These are phyloP conservation scores for Geodia barretti DNA, from an alignment of 37 sponge, comb jelly and placozoan species.

Conservation along the genomic window DNA sequence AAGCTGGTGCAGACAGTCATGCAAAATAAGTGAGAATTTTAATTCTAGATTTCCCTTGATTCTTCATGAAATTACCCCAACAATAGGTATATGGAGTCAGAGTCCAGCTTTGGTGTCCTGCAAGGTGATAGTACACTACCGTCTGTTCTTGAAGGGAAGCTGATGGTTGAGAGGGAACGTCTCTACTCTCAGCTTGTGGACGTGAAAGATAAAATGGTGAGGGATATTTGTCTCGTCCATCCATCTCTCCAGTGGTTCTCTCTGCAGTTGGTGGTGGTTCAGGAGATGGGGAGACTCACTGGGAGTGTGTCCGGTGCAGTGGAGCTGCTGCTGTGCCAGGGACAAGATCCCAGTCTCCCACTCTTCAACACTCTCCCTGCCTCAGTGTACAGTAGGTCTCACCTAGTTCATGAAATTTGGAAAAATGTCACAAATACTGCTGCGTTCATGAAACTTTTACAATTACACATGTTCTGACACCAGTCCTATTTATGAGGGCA, in stretches of 20 bases:
- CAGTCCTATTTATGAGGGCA: too few species aligned
- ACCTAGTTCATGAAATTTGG: too few species aligned
- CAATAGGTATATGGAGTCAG: slow-evolving; percentile 9
- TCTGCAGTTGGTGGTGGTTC: slow-evolving; percentile 14
- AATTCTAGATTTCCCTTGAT: too few species aligned
- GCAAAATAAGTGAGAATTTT: slow-evolving; percentile 22
- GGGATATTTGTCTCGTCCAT: neutral
- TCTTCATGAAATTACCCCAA: too few species aligned
- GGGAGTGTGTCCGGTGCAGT: slow-evolving; percentile 22
- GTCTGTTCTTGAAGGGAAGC: slow-evolving; percentile 5
- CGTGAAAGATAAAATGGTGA: neutral
- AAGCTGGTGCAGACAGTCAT: slow-evolving; percentile 40
- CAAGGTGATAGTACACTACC: neutral
- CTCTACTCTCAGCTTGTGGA: slow-evolving; percentile 16
- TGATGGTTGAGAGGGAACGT: slow-evolving; percentile 23
- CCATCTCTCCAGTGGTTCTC: too few species aligned
- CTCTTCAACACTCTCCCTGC: slow-evolving; percentile 48
- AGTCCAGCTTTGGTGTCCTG: slow-evolving; percentile 20
- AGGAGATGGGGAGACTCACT: slow-evolving; percentile 17
- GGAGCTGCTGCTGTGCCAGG: slow-evolving; percentile 5
- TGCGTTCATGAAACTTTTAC: too few species aligned
- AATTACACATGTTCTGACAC: too few species aligned
- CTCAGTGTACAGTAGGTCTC: slow-evolving; percentile 41
- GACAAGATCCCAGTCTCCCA: slow-evolving; percentile 19
- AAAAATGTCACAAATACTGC: too few species aligned